Conservation (phyloP, 2,888 invertebrate species). For the Hoplodrina blanda region DNA sequence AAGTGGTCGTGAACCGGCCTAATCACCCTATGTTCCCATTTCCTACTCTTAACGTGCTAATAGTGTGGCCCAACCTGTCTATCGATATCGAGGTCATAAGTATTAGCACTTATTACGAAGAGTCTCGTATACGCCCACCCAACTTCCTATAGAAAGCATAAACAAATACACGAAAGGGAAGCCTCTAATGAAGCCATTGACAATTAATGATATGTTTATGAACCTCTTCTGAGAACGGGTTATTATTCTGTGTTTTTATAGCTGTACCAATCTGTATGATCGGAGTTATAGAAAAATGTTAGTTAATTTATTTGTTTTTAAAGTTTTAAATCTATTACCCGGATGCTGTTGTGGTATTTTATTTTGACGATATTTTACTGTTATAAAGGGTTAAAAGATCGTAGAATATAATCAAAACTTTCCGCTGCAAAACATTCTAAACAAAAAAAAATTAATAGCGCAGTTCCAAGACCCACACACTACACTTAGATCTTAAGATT, state of each 20-base stretch:
- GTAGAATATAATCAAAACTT: background rate
- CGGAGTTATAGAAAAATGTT: background rate
- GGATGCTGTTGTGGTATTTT: background rate
- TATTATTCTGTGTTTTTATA: conserved; percentile 12
- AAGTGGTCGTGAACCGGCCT: too few relatives aligned
- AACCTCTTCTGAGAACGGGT: conserved; percentile 27
- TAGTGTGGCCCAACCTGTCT: conserved; percentile 65
- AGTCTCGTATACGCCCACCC: conserved; percentile 70
- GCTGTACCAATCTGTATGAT: background rate
- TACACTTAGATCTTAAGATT: conserved; percentile 28
- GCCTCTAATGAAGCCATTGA: conserved; percentile 79
- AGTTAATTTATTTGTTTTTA: background rate
- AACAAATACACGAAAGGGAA: conserved; percentile 72
- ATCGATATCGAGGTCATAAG: conserved; percentile 79
- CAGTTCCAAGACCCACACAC: conserved; percentile 17
- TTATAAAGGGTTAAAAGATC: background rate
- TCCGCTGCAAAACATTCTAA: conserved; percentile 1
- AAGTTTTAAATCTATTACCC: background rate
- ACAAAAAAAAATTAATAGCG: conserved; percentile 8
- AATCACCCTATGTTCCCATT: conserved; percentile 19
- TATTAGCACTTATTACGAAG: conserved; percentile 82
- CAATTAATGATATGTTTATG: conserved; percentile 70
- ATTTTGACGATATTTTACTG: too few relatives aligned
- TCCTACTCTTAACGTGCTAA: conserved; percentile 56
- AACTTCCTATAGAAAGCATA: conserved; percentile 84